Percentiles rank a stretch among this genome's conserved stretches.
Evolutionary conservation across 53 echinoderm and acorn worm species (phyloP).

Genomic region (Stichopus horrens): DNA sequence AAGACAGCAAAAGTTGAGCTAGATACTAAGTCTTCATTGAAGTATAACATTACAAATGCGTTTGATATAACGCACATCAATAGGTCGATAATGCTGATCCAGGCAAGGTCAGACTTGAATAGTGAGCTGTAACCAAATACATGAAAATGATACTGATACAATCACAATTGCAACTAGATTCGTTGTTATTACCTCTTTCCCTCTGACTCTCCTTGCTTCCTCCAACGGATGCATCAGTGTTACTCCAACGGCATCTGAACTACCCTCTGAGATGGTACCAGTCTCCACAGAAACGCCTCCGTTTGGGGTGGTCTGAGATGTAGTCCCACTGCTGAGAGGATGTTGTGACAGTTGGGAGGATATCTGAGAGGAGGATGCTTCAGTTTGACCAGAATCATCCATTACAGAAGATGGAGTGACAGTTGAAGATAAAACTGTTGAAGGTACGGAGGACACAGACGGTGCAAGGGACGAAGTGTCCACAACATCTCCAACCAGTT

Average conservation of each 20-base stretch:
- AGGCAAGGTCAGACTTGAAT: no score
- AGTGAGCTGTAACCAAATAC: neutral
- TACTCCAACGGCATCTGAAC: conserved; percentile 3
- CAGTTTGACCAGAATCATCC: neutral
- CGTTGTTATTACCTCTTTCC: neutral
- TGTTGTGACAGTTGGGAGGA: conserved; percentile 57
- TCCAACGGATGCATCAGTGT: conserved; percentile 89
- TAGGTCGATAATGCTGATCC: no score
- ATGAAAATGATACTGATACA: neutral
- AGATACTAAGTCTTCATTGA: no score
- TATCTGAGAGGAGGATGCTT: neutral
- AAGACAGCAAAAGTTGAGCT: no score
- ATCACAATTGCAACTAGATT: neutral
- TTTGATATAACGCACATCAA: no score
- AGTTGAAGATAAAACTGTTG: neutral
- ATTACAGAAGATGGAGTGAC: conserved; percentile 16
- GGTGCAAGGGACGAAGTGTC: neutral
- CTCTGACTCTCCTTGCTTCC: conserved; percentile 68
- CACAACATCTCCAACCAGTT: neutral
- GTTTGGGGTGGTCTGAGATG: conserved; percentile 6
- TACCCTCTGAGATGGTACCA: conserved; percentile 63
- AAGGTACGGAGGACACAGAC: neutral
- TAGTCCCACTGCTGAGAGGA: conserved; percentile 40
- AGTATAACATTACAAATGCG: no score
- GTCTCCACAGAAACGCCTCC: conserved; percentile 61